Evolutionary conservation across 2,888 invertebrate genomes (phyloP), one percentile per base, ranked within the genome.

Genomic region (Julus scanicus): DNA sequence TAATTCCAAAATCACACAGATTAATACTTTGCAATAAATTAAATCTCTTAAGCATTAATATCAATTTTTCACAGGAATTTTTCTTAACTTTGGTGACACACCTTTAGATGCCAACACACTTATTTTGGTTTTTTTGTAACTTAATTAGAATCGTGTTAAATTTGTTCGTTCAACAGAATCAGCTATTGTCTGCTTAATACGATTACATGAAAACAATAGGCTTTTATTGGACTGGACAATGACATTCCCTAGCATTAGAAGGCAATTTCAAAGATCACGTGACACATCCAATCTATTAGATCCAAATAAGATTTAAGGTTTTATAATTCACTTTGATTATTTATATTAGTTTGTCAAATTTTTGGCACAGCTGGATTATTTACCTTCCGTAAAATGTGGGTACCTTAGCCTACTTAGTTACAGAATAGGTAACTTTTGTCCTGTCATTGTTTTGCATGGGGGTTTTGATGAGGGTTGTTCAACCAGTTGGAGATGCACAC

Each of bases 201-300:
- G 80, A 80, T 80, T 80, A 80, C 37, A 29, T 8, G 80, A 15
- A 80, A 80, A 80, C 80, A 80, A 80, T 37, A 80, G 80, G 37
- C 37, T 80, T 71, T 71, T 80, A 80, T 80, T 80, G 37, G 15
- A 80, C 80, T 80, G 80, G 80, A 80, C 80, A 71, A 29, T 71
- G 20, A 11, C 20, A 71, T 29, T 71, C 20, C 71, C 29, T 71
- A 2, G 29, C 71, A 71, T 11, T 71, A 20, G 80, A 80, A 80
- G 80, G 39, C 37, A 80, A 80, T 80, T 37, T 4, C 80, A 80
- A 15, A 3, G 37, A 0, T 15, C 80, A 15, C 37, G 15, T 15
- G 29, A 37, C 15, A 6, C 15, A 29, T 39, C 53, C 80, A 80
- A 80, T 80, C 15, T 13, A 37, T 80, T 80, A 80, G 37, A 37